phyloP scores from a whole-genome alignment of 2,888 invertebrate species.

The Nowickia ferox region DNA sequence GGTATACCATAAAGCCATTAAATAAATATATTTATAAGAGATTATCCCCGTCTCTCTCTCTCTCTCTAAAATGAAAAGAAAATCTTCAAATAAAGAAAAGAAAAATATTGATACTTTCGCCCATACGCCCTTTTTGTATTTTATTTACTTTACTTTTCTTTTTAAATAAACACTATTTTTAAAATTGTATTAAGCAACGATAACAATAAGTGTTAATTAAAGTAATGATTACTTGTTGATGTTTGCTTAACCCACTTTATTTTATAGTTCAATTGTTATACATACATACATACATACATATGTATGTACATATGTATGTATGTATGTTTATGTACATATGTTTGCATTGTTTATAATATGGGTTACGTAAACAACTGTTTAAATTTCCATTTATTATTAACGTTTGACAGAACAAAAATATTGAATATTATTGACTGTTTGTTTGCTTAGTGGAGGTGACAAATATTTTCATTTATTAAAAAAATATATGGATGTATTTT shows the following conservation, averaged over 20 bases:
- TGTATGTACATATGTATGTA: too few species aligned
- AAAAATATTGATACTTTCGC: not conserved
- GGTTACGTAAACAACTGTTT: slow-evolving; percentile 40
- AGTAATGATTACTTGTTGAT: slow-evolving; percentile 22
- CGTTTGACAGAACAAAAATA: not conserved
- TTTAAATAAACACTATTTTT: not conserved
- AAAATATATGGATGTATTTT: too few species aligned
- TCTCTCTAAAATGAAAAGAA: not conserved
- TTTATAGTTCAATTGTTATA: slow-evolving; percentile 4
- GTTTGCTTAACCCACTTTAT: slow-evolving; percentile 35
- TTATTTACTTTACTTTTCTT: not conserved
- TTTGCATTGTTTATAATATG: not conserved
- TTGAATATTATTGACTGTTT: slow-evolving; percentile 4
- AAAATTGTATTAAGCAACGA: slow-evolving; percentile 11
- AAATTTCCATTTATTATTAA: slow-evolving; percentile 7
- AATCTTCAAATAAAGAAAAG: not conserved
- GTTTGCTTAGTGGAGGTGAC: not conserved
- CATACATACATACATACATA: too few species aligned
- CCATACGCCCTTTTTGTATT: not conserved
- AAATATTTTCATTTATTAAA: not conserved
- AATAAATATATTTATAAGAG: slow-evolving; percentile 37
- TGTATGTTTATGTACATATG: too few species aligned
- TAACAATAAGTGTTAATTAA: slow-evolving; percentile 27
- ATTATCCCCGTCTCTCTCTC: slow-evolving; percentile 22
- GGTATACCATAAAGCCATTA: slow-evolving; percentile 13